Percentiles rank a stretch among this genome's conserved stretches.
phyloP scores from a whole-genome alignment of 2,797 vertebrate genomes.

The Caiman crocodilus region DNA sequence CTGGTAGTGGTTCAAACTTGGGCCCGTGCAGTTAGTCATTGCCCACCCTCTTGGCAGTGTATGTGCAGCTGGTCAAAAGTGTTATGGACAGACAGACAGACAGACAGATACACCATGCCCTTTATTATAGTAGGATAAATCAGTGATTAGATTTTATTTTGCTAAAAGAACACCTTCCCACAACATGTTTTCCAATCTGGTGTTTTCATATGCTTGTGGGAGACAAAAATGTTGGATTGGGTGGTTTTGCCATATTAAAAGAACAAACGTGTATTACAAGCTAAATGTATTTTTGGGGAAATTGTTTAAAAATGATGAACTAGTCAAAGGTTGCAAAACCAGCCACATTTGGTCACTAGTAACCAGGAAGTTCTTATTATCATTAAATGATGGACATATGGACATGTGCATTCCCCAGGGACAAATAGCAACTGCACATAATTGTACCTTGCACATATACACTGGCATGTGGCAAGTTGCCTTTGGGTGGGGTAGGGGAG shows the following conservation, averaged over 20 bases:
- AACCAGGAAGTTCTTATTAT: no score
- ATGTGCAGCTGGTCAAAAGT: no score
- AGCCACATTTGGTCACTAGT: not conserved
- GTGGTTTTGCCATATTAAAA: not conserved
- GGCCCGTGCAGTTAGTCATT: no score
- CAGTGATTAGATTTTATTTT: not conserved
- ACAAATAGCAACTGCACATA: not conserved
- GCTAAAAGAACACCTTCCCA: not conserved
- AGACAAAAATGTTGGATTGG: not conserved
- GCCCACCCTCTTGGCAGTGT: no score
- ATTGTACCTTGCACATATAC: no score
- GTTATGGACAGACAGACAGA: no score
- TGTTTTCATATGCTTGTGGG: not conserved
- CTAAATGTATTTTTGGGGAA: not conserved
- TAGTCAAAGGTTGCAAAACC: not conserved
- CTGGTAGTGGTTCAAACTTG: no score
- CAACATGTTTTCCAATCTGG: not conserved
- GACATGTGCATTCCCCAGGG: no score
- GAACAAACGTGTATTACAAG: not conserved
- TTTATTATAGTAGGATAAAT: not conserved
- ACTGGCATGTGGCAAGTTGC: no score
- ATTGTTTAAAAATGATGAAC: not conserved
- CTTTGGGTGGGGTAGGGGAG: no score
- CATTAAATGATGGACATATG: no score
- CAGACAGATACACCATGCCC: no score